Evolutionary conservation across 1,140 invertebrate genomes (phyloP), one percentile per base, ranked within the genome.

Genomic region (Plectrocnemia conspersa): DNA sequence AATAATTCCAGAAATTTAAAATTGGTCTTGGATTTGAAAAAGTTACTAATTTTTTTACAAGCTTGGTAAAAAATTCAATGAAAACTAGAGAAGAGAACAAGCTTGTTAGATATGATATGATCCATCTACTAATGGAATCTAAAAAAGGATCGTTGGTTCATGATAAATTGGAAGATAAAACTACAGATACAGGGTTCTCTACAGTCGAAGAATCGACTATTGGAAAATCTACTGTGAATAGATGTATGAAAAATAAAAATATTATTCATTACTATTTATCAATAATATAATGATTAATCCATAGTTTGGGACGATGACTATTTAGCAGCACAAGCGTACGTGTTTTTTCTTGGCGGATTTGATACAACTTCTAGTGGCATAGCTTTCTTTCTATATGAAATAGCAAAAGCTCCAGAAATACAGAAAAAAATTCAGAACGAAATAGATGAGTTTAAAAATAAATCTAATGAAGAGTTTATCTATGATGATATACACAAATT

Each of bases 311-410:
- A 63, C 0, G 55, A 59, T 24, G 62, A 63, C 0, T 71, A 77
- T 18, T 58, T 77, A 6, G 64, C 64, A 0, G 56, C 66, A 0
- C 75, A 79, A 58, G 72, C 72, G 0, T 72, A 77, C 11, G 55
- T 72, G n/a, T 79, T 79, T 58, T 78, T 77, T 36, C 49, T 66
- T 4, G 77, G 74, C 18, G 77, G 76, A 0, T 78, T 72, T 41
- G 75, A 77, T 9, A 75, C 66, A 19, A 11, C 40, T 2, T 66
- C 74, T 3, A 68, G 65, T 10, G 54, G 73, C 0, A 56, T 81
- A 1, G 60, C 64, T 3, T 72, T 69, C 42, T 54, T 66, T 4
- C 23, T 65, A 2, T 75, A 72, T 59, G 62, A 67, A 42, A 63
- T 81, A 40, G 74, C 77, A 9, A 49, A 27, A 6, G 60, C 79